Base-by-base conservation (phyloP, 2,888 invertebrate genomes). In the Chrysomela aeneicollis region DNA sequence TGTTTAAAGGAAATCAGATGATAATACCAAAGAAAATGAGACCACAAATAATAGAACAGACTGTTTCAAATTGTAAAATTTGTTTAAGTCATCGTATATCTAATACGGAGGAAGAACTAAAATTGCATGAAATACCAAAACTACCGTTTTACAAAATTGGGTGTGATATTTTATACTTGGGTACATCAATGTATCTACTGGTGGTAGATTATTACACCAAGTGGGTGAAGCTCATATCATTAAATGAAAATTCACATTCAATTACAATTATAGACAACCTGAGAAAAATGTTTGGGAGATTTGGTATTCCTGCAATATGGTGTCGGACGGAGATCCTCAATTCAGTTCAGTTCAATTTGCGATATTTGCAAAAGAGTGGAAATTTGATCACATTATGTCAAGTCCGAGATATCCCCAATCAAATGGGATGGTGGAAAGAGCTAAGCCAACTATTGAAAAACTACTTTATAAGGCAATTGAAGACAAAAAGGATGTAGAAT, bases 161-260 rank as follows among this genome's bases (percentile, higher is more conserved):
- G n/a, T n/a, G n/a, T n/a, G n/a, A 69, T 51, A 63, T 68, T 26
- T 64, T 68, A 22, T 51, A 70, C 55, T 32, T 61, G n/a, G 32
- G 63, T n/a, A 51, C 26, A 42, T 35, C 21, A 15, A 58, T 63
- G 37, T 68, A 64, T 32, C 18, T 65, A 26, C 18, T 67, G 19
- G 55, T 62, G 9, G 52, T 62, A 21, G 65, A 67, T 59, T 67
- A 67, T 62, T 67, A 67, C 54, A 59, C 50, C n/a, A 65, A 67
- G 58, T 67, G 59, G 47, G 59, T 67, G 10, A 61, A 67, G 30
- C n/a, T 67, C 9, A 54, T 61, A 37, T 26, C 50, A 35, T 51
- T 67, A 15, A 47, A 47, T 10, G n/a, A n/a, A n/a, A n/a, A n/a
- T n/a, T n/a, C n/a, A n/a, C n/a, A n/a, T n/a, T n/a, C n/a, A n/a